These are phyloP conservation scores for Ovis aries DNA, from an alignment of 2,113 vertebrate genomes.

Conservation along the genomic window DNA sequence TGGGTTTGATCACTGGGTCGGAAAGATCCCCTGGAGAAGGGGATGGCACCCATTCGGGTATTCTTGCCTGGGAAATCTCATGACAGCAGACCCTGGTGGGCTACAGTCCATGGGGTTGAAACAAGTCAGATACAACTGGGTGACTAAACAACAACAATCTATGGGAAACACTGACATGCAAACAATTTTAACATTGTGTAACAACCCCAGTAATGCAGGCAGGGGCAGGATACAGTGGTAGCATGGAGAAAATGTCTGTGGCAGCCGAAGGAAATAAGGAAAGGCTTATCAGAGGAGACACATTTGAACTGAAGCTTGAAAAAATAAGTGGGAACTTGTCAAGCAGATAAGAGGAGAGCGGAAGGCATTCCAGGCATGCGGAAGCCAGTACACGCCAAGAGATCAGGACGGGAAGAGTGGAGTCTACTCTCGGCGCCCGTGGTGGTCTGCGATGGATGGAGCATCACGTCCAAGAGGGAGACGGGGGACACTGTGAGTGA, in stretches of 20 bases:
- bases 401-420: not conserved
- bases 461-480: not conserved
- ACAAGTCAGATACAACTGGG: not conserved
- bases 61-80: not conserved
- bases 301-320: not conserved
- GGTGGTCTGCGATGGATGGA: not conserved
- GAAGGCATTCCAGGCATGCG: not conserved
- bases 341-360: not conserved
- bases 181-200: not conserved
- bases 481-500: not conserved
- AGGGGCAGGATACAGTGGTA: not conserved
- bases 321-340: not conserved
- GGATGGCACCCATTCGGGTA: not conserved
- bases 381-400: not conserved
- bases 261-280: not conserved
- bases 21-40: not conserved
- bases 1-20: not conserved
- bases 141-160: not conserved
- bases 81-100: not conserved
- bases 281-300: not conserved
- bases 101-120: not conserved
- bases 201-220: too few relatives aligned
- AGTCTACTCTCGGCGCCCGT: not conserved
- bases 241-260: not conserved
- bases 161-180: not conserved